These are phyloP conservation scores for Holcopasites calliopsidis DNA, from an alignment of 1,140 invertebrate species.

Conservation along the genomic window DNA sequence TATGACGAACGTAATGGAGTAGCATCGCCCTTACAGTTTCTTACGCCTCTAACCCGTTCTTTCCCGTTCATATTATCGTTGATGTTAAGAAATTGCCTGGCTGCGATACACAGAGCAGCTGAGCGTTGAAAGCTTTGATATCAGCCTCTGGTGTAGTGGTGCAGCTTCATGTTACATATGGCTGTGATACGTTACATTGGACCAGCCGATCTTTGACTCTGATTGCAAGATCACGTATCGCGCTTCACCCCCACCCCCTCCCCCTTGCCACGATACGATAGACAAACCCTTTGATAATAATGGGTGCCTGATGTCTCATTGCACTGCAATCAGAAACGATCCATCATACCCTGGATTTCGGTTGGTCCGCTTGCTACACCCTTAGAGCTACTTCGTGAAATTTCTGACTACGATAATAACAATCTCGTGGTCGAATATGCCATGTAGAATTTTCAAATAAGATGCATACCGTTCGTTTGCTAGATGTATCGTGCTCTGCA, in stretches of 20 bases:
- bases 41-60: neutral
- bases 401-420: slow-evolving; percentile 4
- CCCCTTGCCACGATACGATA: too few species aligned
- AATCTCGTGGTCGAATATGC: neutral
- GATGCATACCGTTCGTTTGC: neutral
- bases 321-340: neutral
- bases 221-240: neutral
- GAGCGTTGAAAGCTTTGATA: slow-evolving; percentile 24
- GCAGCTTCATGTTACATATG: slow-evolving; percentile 29
- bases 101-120: slow-evolving; percentile 43
- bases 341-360: too few species aligned
- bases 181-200: slow-evolving; percentile 62
- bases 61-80: neutral
- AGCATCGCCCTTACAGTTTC: neutral
- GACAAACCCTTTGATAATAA: slow-evolving; percentile 57
- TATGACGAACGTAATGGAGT: neutral
- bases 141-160: slow-evolving; percentile 16
- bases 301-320: too few species aligned
- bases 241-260: too few species aligned
- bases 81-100: neutral
- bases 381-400: neutral
- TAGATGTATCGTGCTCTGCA: neutral
- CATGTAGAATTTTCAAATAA: neutral
- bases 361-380: neutral
- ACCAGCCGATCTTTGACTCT: slow-evolving; percentile 51